Evolutionary conservation across 2,113 vertebrate species (phyloP), one percentile per base, ranked within the genome.

Genomic region (Pluvialis apricaria): DNA sequence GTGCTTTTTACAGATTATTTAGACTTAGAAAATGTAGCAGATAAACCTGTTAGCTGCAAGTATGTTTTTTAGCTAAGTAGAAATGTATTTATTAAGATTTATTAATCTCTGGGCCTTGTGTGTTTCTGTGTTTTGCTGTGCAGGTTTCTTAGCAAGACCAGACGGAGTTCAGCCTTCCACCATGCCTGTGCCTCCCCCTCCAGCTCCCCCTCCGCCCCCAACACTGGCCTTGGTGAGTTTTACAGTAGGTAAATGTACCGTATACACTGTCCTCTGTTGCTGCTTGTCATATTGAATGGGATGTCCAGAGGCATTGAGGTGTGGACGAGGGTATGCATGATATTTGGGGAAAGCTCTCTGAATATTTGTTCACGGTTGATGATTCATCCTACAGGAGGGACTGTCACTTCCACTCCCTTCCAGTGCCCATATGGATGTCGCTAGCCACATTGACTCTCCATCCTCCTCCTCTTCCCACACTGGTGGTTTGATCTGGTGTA

Each of bases 161-260:
- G 96, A 96, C 85, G 85, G 82, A 96, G 71, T 88, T 60, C 93
- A 96, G 97, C 92, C 77, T 60, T 94, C 88, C 97, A 98, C 97
- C 97, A 99, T 99, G 99, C 99, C 99, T 0, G 99, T 98, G 65
- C 99, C 99, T 45, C 99, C 99, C 10, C 99, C 97, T 25, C 99
- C 98, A 5, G 98, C 98, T 17, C 98, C 99, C 4, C 99, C 98
- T 5, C 99, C 99, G 0, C 99, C 99, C 8, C 99, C 99, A 55
- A 99, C 99, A 5, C 92, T 99, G 57, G 60, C 98, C 70, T 13
- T 97, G 97, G 99, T 99, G 97, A 98, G 98, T 98, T 85, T 58
- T 84, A 32, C 15, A 49, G 54, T 68, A 89, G 32, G 29, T 45
- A 79, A 72, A 91, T 5, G 22, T 57, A 34, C 34, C 1, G 0